A percentile compares a stretch with the other conserved stretches of the same genome.
phyloP scores from a whole-genome alignment of 2,797 vertebrate species.

The Rhinogobio ventralis region DNA sequence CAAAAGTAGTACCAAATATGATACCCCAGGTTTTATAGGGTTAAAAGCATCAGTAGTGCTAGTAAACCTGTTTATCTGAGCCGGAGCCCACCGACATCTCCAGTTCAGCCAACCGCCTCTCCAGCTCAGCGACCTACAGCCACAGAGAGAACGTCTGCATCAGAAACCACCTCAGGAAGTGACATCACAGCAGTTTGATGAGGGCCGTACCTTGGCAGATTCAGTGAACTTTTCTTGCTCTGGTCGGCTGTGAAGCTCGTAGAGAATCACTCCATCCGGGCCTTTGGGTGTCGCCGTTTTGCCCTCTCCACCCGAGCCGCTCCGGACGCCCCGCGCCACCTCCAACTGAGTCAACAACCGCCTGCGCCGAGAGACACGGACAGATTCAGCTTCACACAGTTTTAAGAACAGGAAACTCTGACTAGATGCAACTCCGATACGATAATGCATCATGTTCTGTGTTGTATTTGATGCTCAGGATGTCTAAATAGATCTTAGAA shows the following conservation, averaged over 20 bases:
- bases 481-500: too few relatives aligned
- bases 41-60: conserved; percentile 5
- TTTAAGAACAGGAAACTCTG: background rate
- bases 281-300: conserved; percentile 67
- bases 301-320: conserved; percentile 67
- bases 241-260: conserved; percentile 92
- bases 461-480: background rate
- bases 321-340: conserved; percentile 80
- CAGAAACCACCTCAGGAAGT: background rate
- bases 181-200: background rate
- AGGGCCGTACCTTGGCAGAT: conserved; percentile 84
- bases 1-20: background rate
- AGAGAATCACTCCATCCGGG: conserved; percentile 84
- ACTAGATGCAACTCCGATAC: too few relatives aligned
- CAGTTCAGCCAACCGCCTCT: conserved; percentile 91
- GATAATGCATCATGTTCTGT: background rate
- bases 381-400: background rate
- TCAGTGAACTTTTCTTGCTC: conserved; percentile 93
- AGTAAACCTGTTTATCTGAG: conserved; percentile 87
- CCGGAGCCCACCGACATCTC: conserved; percentile 87
- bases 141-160: conserved; percentile 39
- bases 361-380: conserved; percentile 66
- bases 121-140: conserved; percentile 87
- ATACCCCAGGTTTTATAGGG: too few relatives aligned
- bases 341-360: conserved; percentile 93